Evolutionary conservation across 2,888 invertebrate species (phyloP), one percentile per base, ranked within the genome.

Genomic region (Pseudococcus viburni): DNA sequence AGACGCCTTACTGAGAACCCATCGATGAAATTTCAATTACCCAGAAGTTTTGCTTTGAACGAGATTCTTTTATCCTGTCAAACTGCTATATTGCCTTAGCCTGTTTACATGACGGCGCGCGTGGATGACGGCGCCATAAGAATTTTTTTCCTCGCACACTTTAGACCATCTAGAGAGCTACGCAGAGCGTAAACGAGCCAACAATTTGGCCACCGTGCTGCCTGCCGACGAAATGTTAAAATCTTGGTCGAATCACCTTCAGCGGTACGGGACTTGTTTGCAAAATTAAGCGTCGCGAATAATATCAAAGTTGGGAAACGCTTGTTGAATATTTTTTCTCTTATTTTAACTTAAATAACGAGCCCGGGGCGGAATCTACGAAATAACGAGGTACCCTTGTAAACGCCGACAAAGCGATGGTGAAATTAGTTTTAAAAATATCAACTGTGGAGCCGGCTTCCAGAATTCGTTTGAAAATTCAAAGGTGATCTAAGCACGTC

Each of bases 1-100:
- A 77, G 39, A 77, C 39, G 39, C 26, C 51, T 51, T 51, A 51
- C 15, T 51, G 51, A 51, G 51, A 77, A 15, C 22, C 77, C 77
- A 77, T 77, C 77, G 77, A 77, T 77, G 77, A 77, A 77, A 39
- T 77, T 77, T 77, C 77, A 77, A 77, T 77, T 77, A 77, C 77
- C 33, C 77, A 15, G 33, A 39, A 77, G 77, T 77, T 77, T 77
- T 39, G 26, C 77, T 77, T 77, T 77, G 77, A 77, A 39, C 39
- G 77, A 39, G 33, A 77, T 77, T 77, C 77, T 77, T 77, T 39
- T 77, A 39, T 77, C 39, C 33, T 77, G 26, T 77, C 26, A 39
- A 77, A 39, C 26, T 39, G 77, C 15, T 77, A 77, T 77, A 77
- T 77, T 77, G 77, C 77, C 22, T 77, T 77, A 77, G 22, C 33